A percentile compares a stretch with the other conserved stretches of the same genome.
Evolutionary conservation across 2,888 invertebrate species (phyloP).

Genomic region (Eubasilissa splendida): DNA sequence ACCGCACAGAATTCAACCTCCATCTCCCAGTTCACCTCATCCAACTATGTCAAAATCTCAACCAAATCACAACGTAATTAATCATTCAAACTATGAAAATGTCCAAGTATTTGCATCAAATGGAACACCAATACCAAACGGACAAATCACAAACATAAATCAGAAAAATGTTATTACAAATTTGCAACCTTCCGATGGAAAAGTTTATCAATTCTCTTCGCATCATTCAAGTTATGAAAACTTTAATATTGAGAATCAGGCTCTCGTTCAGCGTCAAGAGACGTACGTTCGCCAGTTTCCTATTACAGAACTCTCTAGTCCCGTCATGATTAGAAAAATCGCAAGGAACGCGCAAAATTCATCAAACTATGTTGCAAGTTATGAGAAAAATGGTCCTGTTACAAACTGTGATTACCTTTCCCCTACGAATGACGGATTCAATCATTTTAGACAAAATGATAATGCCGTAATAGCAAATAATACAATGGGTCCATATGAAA

Average conservation of each 20-base stretch:
- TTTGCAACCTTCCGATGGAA: slow-evolving; percentile 54
- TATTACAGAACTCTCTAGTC: slow-evolving; percentile 67
- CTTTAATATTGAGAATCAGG: slow-evolving; percentile 58
- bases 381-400: slow-evolving; percentile 45
- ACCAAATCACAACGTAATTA: slow-evolving; percentile 60
- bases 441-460: slow-evolving; percentile 61
- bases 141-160: slow-evolving; percentile 64
- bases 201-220: slow-evolving; percentile 60
- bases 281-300: slow-evolving; percentile 62
- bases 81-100: slow-evolving; percentile 73
- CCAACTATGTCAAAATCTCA: slow-evolving; percentile 62
- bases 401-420: slow-evolving; percentile 60
- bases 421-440: slow-evolving; percentile 59
- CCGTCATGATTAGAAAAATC: slow-evolving; percentile 66
- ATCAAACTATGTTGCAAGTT: slow-evolving; percentile 48
- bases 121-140: slow-evolving; percentile 62
- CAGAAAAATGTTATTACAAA: slow-evolving; percentile 56
- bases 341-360: slow-evolving; percentile 57
- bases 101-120: slow-evolving; percentile 66
- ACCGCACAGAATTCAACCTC: slow-evolving; percentile 41
- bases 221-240: slow-evolving; percentile 63
- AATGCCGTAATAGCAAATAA: neutral
- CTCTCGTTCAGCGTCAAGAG: slow-evolving; percentile 65
- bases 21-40: slow-evolving; percentile 33
- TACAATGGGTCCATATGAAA: slow-evolving; percentile 74